Evolutionary conservation across 2,113 vertebrate species (phyloP).

Genomic region (Engraulis encrasicolus): DNA sequence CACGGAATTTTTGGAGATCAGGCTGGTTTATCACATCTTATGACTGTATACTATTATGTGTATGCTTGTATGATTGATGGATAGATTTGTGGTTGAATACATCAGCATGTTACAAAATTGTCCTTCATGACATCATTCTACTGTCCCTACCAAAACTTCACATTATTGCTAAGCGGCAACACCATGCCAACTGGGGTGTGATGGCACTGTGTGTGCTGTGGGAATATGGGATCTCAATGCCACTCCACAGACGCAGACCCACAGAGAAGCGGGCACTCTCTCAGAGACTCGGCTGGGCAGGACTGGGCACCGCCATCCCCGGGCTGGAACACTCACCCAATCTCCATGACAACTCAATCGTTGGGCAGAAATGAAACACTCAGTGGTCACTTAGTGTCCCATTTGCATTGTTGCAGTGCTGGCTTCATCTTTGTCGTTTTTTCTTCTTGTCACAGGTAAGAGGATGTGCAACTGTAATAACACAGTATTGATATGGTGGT

Average conservation of each 20-base stretch:
- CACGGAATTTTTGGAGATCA: too few relatives aligned
- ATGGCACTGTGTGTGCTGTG: not conserved
- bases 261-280: constrained; percentile 6
- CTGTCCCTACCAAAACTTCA: not conserved
- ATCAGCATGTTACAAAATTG: not conserved
- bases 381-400: not conserved
- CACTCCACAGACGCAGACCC: not conserved
- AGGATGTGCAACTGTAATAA: too few relatives aligned
- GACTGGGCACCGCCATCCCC: not conserved
- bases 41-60: too few relatives aligned
- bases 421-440: too few relatives aligned
- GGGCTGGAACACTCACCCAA: not conserved
- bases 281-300: not conserved
- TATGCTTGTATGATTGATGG: too few relatives aligned
- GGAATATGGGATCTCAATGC: not conserved
- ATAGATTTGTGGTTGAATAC: too few relatives aligned
- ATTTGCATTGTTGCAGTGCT: not conserved
- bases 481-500: too few relatives aligned
- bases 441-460: too few relatives aligned
- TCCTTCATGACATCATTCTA: not conserved
- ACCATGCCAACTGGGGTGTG: not conserved
- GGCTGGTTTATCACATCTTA: too few relatives aligned
- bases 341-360: constrained; percentile 20
- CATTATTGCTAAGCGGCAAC: not conserved
- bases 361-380: not conserved